Base-by-base conservation (phyloP, 2,888 invertebrate genomes). In the Pseudococcus jackbeardsleyi region DNA sequence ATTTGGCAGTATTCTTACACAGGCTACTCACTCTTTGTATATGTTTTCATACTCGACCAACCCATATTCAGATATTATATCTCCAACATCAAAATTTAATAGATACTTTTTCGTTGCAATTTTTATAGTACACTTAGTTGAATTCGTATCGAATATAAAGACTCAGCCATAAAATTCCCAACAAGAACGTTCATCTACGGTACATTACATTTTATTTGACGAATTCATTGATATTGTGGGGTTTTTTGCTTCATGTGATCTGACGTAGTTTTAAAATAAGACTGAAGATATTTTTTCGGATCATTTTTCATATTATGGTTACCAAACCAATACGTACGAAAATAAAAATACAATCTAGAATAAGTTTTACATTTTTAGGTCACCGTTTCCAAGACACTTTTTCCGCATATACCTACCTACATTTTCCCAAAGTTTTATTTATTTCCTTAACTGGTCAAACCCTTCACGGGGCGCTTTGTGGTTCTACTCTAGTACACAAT, bases 171-270 rank as follows among this genome's bases (percentile, higher is more conserved):
- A 54, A 72, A 72, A 72, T 11, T 17, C 7, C 19, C 79, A 46
- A 82, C 42, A 46, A 46, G 79, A 79, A n/a, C 46, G n/a, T 82
- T 82, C 46, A 82, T 82, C 22, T 22, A 46, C 46, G 46, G 79
- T 46, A 82, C 79, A 82, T 82, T 82, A 19, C 39, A 19, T 46
- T 82, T 82, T 82, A 82, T 82, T 82, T 82, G 79, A 82, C 79
- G 46, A 82, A 46, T 82, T 82, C 72, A 33, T 33, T 17, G 72
- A 33, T 72, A 72, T 72, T 22, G 19, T 50, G 12, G 6, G 12
- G 6, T 68, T 68, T 68, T 72, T 33, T 72, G 72, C 15, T 4
- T 33, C 72, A 33, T 33, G 33, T 33, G 72, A 33, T 33, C 17
- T 33, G 72, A 33, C 72, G 33, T 72, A 17, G 39, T 33, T 42